Base-by-base conservation (phyloP, 2,797 vertebrate species). In the Anabas testudineus region DNA sequence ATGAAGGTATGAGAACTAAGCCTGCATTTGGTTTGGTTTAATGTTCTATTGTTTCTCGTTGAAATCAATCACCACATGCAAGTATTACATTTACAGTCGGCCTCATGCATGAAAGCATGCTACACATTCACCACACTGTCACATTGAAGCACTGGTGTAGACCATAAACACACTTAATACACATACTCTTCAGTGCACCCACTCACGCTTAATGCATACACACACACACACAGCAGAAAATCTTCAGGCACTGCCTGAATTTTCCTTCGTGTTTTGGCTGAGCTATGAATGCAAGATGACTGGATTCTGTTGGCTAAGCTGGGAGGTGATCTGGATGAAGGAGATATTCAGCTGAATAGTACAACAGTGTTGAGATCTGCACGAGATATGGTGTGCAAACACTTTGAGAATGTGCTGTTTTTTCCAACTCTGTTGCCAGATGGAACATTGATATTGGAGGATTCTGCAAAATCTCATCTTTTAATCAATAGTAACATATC, bases 61-160 rank as follows among this genome's bases (percentile, higher is more conserved):
- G 75, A 73, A 62, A 67, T 89, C 78, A 67, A 51, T 88, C 85
- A 74, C 86, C 82, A 85, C 93, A 94, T 95, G 93, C 94, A 91
- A 78, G 75, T 79, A 91, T 83, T 74, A 89, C 84, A 89, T 63
- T 69, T 80, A 82, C 54, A 84, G 78, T 81, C 83, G 71, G 76
- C 82, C 84, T 86, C 47, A 67, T 87, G 85, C 84, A 77, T 69
- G 79, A 85, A n/a, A 72, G 90, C 93, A 94, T 93, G 93, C 93
- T 84, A 80, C 84, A 93, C 90, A 81, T 85, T 85, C 87, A 90
- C 87, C 83, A 81, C 78, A 88, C 77, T 39, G 73, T 89, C 90
- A 92, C 89, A 80, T 76, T 30, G 83, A 92, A 80, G 87, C 65
- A 76, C 82, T 82, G 71, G 78, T 57, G 12, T 51, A 58, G 66